Conservation (phyloP, 2,113 vertebrate species). For the Sturnira hondurensis region DNA sequence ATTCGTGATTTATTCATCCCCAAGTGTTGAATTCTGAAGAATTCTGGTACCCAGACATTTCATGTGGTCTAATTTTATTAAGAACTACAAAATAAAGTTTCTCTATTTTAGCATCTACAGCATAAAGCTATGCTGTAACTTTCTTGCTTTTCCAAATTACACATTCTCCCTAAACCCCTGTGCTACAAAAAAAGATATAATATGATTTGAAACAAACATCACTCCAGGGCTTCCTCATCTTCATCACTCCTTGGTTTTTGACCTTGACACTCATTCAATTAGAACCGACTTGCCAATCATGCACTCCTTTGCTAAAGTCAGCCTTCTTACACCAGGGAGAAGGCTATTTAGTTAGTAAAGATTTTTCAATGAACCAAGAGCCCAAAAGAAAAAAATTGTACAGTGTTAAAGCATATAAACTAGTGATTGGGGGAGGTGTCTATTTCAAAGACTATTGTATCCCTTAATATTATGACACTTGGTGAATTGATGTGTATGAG, state of each 20-base stretch:
- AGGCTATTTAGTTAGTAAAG: conserved; percentile 78
- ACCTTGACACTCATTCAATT: conserved; percentile 90
- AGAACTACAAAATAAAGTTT: background rate
- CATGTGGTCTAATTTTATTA: conserved; percentile 4
- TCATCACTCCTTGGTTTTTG: conserved; percentile 82
- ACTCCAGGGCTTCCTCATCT: conserved; percentile 83
- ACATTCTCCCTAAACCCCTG: conserved; percentile 67
- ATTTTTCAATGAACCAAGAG: conserved; percentile 69
- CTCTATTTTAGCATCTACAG: conserved; percentile 11
- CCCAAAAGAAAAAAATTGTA: conserved; percentile 33
- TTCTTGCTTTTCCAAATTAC: conserved; percentile 64
- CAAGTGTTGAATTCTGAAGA: background rate
- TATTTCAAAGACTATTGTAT: conserved; percentile 29
- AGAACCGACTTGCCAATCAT: conserved; percentile 86
- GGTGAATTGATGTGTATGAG: background rate
- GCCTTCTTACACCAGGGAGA: conserved; percentile 76
- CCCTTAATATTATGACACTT: background rate
- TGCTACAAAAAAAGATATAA: conserved; percentile 72
- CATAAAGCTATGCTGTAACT: conserved; percentile 29
- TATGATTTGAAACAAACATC: conserved; percentile 78
- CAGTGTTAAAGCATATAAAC: background rate
- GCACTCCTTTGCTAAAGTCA: conserved; percentile 77
- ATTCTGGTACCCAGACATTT: background rate
- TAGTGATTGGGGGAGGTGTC: background rate
- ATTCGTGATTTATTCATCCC: background rate